Evolutionary conservation across 2,797 vertebrate species (phyloP), one percentile per base, ranked within the genome.

Genomic region (Glossophaga mutica): DNA sequence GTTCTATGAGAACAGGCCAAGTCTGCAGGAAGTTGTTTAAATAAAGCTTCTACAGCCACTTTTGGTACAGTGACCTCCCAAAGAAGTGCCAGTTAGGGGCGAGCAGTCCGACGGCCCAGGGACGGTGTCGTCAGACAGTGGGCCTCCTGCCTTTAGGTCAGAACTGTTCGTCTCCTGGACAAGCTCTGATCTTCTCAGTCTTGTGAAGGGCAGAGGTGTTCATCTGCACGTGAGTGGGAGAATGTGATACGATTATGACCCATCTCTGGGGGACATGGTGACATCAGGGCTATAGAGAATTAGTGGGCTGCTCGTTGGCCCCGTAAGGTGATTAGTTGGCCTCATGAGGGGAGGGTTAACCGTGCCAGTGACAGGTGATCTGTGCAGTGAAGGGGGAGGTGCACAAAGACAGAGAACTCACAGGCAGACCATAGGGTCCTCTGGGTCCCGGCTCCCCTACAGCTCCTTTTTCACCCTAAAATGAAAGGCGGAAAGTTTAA

Each of bases 371-470:
- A 34, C 46, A 59, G 32, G 85, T 26, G 32, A 37, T 50, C 11
- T 29, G 32, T 10, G 32, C 94, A 85, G 94, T 5, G 26, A 21
- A 5, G 22, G 32, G 16, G 65, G 78, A 1, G 9, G 3, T 0
- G 0, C 11, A 73, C 91, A 95, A 9, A 46, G 81, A 26, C 9
- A 19, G 26, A 67, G 87, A 95, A 99, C 99, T 99, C 98, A 99
- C 99, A 97, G 99, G 99, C 94, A 99, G 98, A 98, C 99, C 99
- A 5, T 99, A 99, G 0, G 99, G 99, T 98, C 99, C 99, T 98
- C 99, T 98, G 67, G 99, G 99, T 97, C 99, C 99, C 78, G 99
- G 99, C 74, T 99, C 99, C 77, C 99, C 99, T 57, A 96, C 19
- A 48, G 98, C 87, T 98, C 99, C 99, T 95, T 98, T 99, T 98